Base-by-base conservation (phyloP, 1,140 invertebrate species). In the Ceratosolen solmsi region DNA sequence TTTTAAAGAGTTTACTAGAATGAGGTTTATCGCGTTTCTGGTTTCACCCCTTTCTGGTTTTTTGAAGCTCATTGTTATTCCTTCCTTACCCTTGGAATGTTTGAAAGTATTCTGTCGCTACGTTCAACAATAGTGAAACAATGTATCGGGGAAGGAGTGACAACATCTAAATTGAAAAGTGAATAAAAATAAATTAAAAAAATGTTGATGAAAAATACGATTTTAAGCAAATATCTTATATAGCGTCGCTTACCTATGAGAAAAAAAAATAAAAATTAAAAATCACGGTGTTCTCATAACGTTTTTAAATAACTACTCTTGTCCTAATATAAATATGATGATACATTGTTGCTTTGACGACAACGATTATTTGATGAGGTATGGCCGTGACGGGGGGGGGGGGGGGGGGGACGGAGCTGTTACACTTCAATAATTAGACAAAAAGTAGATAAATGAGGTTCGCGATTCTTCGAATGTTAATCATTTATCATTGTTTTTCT, bases 251-350 rank as follows among this genome's bases (percentile, higher is more conserved):
- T 78, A 25, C n/a, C 8, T 15, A 68, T 8, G 15, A 76, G n/a
- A 77, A 65, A 49, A 51, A 51, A 7, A 68, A 76, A 60, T 36
- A 13, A 68, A 76, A 41, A 38, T n/a, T n/a, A 36, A 51, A 72
- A 72, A 13, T n/a, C 25, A 27, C 49, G 5, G 74, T 63, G n/a
- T 76, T 76, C 36, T 77, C 7, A 11, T 17, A 65, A 77, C n/a
- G 27, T 79, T 70, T 41, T 79, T 71, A 79, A 68, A 51, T 71
- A 79, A 60, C 20, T 78, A 46, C 58, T 77, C 41, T 38, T 65
- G 17, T 68, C 60, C 75, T 78, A 51, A 22, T 30, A 22, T 65
- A 77, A 20, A 41, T 71, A 58, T 58, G 54, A 60, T 20, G 33
- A n/a, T 15, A 46, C 25, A 46, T 49, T 49, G 27, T 49, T 25